phyloP scores from a whole-genome alignment of 2,113 vertebrate species.

The Scopus umbretta region DNA sequence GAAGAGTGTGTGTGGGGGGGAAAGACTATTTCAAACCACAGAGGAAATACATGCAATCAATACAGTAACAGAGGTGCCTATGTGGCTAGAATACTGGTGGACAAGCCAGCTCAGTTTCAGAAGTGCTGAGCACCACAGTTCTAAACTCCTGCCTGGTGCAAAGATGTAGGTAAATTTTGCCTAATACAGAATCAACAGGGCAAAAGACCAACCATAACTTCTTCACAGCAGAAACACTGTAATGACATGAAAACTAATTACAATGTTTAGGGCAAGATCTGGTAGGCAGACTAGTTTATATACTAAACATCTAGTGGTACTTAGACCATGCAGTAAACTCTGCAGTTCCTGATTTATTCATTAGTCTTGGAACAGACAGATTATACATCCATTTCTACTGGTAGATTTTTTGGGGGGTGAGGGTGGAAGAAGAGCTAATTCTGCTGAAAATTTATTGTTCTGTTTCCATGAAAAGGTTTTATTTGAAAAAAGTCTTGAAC shows the following conservation, averaged over 20 bases:
- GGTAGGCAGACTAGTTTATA: background rate
- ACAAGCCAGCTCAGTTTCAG: background rate
- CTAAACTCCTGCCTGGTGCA: background rate
- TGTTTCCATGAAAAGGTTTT: background rate
- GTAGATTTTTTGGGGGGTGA: background rate
- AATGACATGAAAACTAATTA: conserved; percentile 5
- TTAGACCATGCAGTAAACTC: background rate
- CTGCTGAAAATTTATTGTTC: background rate
- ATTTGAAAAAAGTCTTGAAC: background rate
- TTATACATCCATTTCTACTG: background rate
- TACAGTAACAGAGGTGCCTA: background rate
- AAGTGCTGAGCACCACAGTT: background rate
- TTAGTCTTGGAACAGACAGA: background rate
- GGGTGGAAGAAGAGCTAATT: background rate
- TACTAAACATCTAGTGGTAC: background rate
- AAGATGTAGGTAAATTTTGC: background rate
- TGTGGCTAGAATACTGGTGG: background rate
- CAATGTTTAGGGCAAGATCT: background rate
- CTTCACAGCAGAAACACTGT: background rate
- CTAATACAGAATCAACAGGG: background rate
- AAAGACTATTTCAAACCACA: background rate
- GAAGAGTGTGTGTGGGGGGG: no score
- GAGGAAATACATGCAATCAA: background rate
- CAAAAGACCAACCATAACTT: background rate
- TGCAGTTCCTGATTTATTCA: background rate